Evolutionary conservation across 2,888 invertebrate genomes (phyloP).

Genomic region (Clistopyga incitator): DNA sequence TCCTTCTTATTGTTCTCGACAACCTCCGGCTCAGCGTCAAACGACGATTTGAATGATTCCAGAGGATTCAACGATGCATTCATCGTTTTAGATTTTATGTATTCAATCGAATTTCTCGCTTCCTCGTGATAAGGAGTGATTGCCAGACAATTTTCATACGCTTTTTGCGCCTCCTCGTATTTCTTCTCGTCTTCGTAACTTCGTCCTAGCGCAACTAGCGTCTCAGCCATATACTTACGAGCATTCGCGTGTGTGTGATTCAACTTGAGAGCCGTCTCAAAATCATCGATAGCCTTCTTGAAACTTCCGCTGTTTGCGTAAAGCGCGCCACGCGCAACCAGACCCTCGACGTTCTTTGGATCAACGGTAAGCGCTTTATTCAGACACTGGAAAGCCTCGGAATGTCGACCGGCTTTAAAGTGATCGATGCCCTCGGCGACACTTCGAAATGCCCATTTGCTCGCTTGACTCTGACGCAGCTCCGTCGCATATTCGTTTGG

Average conservation of each 20-base stretch:
- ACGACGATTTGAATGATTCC: slow-evolving; percentile 80
- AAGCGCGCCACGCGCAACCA: slow-evolving; percentile 95
- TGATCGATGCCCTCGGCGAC: slow-evolving; percentile 98
- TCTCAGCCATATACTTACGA: slow-evolving; percentile 97
- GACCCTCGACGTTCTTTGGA: slow-evolving; percentile 95
- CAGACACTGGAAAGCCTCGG: slow-evolving; percentile 97
- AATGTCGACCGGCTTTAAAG: slow-evolving; percentile 96
- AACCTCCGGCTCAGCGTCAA: slow-evolving; percentile 80
- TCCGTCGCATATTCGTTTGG: slow-evolving; percentile 93
- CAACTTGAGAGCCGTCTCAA: slow-evolving; percentile 94
- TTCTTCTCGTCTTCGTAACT: slow-evolving; percentile 95
- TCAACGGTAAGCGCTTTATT: slow-evolving; percentile 97
- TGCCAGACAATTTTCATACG: slow-evolving; percentile 93
- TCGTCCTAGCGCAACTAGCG: slow-evolving; percentile 94
- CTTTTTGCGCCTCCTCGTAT: slow-evolving; percentile 93
- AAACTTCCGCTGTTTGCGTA: slow-evolving; percentile 97
- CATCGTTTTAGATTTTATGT: slow-evolving; percentile 89
- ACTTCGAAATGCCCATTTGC: slow-evolving; percentile 95
- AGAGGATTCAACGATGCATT: slow-evolving; percentile 78
- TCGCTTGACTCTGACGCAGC: slow-evolving; percentile 95
- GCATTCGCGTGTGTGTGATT: slow-evolving; percentile 97
- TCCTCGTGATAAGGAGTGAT: slow-evolving; percentile 95
- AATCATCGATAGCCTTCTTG: slow-evolving; percentile 96
- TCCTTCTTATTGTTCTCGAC: slow-evolving; percentile 80
- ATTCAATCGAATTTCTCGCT: slow-evolving; percentile 93